Conservation (phyloP, 2,888 invertebrate genomes). For the Drosophila mimica region DNA sequence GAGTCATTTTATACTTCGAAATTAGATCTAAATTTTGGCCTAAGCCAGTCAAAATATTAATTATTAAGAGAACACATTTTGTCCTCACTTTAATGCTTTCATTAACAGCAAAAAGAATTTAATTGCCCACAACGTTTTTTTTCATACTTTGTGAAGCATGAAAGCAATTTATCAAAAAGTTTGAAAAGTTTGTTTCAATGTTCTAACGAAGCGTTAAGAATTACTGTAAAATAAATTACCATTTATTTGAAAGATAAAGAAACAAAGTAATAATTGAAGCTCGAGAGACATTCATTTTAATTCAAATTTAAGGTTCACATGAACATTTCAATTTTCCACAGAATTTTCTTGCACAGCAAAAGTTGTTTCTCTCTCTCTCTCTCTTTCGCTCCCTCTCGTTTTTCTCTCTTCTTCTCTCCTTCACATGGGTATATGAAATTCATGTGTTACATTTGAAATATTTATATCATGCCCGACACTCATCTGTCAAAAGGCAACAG, state of each 20-base stretch:
- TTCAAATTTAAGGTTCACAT: conserved; percentile 27
- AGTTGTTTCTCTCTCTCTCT: background rate
- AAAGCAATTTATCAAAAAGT: conserved; percentile 24
- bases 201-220: conserved; percentile 31
- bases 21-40: background rate
- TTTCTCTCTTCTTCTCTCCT: background rate
- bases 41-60: background rate
- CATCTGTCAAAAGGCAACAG: conserved; percentile 77
- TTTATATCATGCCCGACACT: conserved; percentile 68
- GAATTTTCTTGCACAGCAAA: conserved; percentile 4
- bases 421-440: background rate
- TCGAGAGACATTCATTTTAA: conserved; percentile 25
- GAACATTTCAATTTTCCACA: conserved; percentile 1
- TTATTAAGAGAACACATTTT: background rate
- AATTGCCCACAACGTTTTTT: conserved; percentile 20
- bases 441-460: conserved; percentile 55
- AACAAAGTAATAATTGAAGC: conserved; percentile 27
- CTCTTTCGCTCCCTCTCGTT: background rate
- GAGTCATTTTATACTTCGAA: background rate
- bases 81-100: background rate
- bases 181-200: conserved; percentile 30
- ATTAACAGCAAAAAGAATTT: conserved; percentile 5
- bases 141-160: conserved; percentile 31
- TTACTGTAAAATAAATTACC: conserved; percentile 17
- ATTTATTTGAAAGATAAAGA: conserved; percentile 10